Conservation (phyloP, 2,113 vertebrate species). For the Entomyzon cyanotis region DNA sequence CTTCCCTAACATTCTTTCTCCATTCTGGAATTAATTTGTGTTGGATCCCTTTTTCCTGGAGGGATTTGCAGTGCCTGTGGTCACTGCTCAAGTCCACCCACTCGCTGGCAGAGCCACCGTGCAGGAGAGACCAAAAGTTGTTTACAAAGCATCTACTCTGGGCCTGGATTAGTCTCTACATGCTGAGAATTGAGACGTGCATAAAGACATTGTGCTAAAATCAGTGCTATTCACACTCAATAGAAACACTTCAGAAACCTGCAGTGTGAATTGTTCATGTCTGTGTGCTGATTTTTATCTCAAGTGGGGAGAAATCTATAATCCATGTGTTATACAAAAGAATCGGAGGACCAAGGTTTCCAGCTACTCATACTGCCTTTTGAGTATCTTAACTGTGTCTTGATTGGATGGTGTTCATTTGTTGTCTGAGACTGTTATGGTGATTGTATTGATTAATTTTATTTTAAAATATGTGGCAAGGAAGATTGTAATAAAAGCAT, state of each 20-base stretch:
- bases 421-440: constrained; percentile 34
- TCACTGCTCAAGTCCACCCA: neutral
- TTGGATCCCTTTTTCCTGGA: neutral
- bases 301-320: neutral
- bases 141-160: neutral
- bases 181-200: neutral
- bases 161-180: neutral
- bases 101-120: neutral
- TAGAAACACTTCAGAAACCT: neutral
- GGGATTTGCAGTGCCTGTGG: neutral
- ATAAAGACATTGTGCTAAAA: constrained; percentile 5
- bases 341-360: constrained; percentile 49
- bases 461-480: constrained; percentile 55
- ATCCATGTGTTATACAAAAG: neutral
- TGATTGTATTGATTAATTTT: constrained; percentile 64
- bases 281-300: constrained; percentile 37
- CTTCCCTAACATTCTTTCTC: neutral
- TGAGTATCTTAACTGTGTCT: constrained; percentile 50
- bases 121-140: constrained; percentile 20
- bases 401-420: constrained; percentile 52
- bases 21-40: neutral
- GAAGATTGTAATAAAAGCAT: constrained; percentile 72
- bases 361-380: constrained; percentile 65
- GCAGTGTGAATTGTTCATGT: neutral
- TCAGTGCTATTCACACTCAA: neutral